Evolutionary conservation across 2,888 invertebrate species (phyloP).

Genomic region (Alentia gelatinosa): DNA sequence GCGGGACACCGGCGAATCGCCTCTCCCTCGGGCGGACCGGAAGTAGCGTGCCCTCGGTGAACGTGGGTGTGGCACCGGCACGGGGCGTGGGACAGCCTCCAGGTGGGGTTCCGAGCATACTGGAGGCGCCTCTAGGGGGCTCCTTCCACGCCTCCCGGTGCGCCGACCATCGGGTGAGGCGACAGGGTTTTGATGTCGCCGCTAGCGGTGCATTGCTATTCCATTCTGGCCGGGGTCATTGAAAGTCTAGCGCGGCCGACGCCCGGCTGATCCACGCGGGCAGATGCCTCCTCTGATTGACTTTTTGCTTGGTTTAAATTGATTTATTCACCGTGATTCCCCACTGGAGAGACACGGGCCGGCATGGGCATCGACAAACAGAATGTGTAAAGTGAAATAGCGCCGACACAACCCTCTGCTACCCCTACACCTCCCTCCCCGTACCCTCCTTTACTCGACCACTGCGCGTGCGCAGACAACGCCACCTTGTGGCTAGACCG

Average conservation of each 20-base stretch:
- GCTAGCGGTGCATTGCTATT: slow-evolving; percentile 12
- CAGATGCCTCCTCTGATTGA: slow-evolving; percentile 50
- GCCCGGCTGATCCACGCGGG: slow-evolving; percentile 7
- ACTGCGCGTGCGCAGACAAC: background rate
- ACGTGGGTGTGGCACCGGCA: background rate
- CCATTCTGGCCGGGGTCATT: slow-evolving; percentile 11
- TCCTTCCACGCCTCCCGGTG: background rate
- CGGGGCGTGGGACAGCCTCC: background rate
- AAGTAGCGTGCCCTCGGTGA: background rate
- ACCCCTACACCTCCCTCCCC: no score
- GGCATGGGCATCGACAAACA: slow-evolving; percentile 7
- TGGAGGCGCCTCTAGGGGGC: background rate
- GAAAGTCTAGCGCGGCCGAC: background rate
- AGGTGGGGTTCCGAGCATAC: background rate
- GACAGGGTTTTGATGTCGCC: slow-evolving; percentile 26
- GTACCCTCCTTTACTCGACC: no score
- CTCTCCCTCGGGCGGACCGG: background rate
- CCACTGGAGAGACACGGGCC: background rate
- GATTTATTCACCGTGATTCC: slow-evolving; percentile 46
- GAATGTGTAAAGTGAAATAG: slow-evolving; percentile 47
- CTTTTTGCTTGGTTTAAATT: slow-evolving; percentile 44
- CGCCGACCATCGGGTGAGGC: background rate
- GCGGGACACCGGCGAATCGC: background rate
- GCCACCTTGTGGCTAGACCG: background rate
- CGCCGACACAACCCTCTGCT: no score